Percentiles rank a stretch among this genome's conserved stretches.
These are phyloP conservation scores for Gracilinanus agilis DNA, from an alignment of 2,113 vertebrate genomes.

Conservation along the genomic window DNA sequence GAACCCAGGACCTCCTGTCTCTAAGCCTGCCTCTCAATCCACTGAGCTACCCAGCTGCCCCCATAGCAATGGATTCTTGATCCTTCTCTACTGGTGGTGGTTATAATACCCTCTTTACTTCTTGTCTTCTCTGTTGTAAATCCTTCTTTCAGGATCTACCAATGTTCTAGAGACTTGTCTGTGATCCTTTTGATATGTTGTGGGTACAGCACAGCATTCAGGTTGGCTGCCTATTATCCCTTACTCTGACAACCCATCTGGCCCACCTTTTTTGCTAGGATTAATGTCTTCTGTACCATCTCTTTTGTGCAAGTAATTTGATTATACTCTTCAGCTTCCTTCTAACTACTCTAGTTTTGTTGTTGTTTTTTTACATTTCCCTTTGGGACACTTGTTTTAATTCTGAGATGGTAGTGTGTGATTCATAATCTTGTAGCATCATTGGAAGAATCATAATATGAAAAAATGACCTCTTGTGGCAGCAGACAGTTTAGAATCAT, in stretches of 20 bases:
- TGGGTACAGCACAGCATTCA: background rate
- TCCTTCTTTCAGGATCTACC: background rate
- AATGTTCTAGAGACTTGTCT: background rate
- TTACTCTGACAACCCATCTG: background rate
- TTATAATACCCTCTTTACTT: background rate
- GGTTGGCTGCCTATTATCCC: background rate
- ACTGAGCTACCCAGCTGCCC: too few species aligned
- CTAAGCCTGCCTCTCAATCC: too few species aligned
- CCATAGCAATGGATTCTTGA: background rate
- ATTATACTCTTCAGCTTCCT: background rate
- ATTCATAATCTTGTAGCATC: background rate
- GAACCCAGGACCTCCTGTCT: too few species aligned
- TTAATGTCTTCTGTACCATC: background rate
- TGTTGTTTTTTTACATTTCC: background rate
- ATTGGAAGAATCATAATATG: background rate
- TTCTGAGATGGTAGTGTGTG: background rate
- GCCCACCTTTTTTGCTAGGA: background rate
- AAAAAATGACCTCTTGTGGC: background rate
- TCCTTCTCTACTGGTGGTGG: background rate
- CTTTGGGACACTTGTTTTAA: background rate
- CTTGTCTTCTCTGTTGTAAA: background rate
- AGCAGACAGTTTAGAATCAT: background rate
- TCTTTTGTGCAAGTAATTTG: background rate
- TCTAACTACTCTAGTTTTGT: background rate
- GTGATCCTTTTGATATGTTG: background rate